phyloP scores from a whole-genome alignment of 2,797 vertebrate species.

The Gymnodraco acuticeps region DNA sequence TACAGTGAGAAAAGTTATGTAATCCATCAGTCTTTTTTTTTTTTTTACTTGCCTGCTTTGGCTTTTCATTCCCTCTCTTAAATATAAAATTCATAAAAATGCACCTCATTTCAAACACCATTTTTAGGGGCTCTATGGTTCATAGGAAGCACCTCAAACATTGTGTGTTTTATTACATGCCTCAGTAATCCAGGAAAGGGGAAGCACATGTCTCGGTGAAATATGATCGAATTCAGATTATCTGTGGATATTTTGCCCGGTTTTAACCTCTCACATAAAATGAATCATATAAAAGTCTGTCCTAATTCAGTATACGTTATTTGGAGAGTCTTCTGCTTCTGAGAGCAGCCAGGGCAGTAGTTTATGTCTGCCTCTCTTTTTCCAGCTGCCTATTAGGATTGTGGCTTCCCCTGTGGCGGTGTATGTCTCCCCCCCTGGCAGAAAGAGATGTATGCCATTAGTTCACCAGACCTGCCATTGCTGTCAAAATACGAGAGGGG shows the following conservation, averaged over 20 bases:
- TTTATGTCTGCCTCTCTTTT: constrained; percentile 71
- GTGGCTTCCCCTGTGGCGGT: constrained; percentile 70
- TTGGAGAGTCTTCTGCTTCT: constrained; percentile 51
- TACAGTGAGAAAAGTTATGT: neutral
- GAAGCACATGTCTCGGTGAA: constrained; percentile 84
- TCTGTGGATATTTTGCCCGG: constrained; percentile 74
- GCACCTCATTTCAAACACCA: constrained; percentile 70
- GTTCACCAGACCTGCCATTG: constrained; percentile 76
- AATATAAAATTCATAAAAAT: constrained; percentile 72
- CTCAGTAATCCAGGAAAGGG: constrained; percentile 83
- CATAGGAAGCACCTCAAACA: constrained; percentile 78
- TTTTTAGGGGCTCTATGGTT: constrained; percentile 72
- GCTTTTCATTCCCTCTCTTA: constrained; percentile 34
- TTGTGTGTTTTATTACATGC: constrained; percentile 84
- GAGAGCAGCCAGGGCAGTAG: constrained; percentile 36
- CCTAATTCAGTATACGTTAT: constrained; percentile 63
- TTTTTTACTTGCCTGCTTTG: constrained; percentile 25
- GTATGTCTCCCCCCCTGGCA: constrained; percentile 68
- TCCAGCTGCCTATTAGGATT: constrained; percentile 76
- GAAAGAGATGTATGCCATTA: constrained; percentile 75
- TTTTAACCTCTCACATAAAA: constrained; percentile 77
- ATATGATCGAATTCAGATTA: constrained; percentile 84
- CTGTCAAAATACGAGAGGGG: constrained; percentile 78
- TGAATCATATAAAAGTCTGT: constrained; percentile 80
- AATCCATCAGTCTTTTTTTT: constrained; percentile 1